Evolutionary conservation across 2,888 invertebrate genomes (phyloP).

Genomic region (Amiota minor): DNA sequence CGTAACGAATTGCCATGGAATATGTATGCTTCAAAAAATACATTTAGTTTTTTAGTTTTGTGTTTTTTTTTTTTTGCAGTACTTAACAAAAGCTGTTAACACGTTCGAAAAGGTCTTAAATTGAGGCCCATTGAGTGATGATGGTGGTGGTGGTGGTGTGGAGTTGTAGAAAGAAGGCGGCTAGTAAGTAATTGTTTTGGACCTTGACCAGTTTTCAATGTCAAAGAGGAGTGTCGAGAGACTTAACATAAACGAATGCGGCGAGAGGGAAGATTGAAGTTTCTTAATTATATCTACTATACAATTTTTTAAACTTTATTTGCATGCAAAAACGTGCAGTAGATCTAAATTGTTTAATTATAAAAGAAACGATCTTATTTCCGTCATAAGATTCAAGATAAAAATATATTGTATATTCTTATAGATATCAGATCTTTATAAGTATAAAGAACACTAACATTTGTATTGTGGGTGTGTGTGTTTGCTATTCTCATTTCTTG

Average conservation of each 20-base stretch:
- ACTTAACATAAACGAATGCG: no score
- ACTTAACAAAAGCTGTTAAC: constrained; percentile 17
- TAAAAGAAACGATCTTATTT: neutral
- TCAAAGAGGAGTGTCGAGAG: constrained; percentile 10
- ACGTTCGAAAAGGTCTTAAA: no score
- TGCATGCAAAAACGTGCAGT: constrained; percentile 16
- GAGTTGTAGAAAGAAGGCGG: no score
- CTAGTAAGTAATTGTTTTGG: neutral
- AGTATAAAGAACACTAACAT: neutral
- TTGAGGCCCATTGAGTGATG: no score
- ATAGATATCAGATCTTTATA: neutral
- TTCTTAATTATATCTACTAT: neutral
- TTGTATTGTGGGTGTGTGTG: neutral
- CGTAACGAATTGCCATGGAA: no score
- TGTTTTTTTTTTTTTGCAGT: neutral
- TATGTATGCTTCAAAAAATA: no score
- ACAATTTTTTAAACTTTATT: neutral
- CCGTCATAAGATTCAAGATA: constrained; percentile 10
- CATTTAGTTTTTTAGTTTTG: no score
- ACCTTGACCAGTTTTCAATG: constrained; percentile 25
- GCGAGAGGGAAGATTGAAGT: no score
- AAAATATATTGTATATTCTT: neutral
- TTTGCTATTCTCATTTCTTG: neutral
- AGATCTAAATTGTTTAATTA: constrained; percentile 11
- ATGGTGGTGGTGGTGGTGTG: no score